Conservation (phyloP, 2,113 vertebrate species). For the Ictidomys tridecemlineatus region DNA sequence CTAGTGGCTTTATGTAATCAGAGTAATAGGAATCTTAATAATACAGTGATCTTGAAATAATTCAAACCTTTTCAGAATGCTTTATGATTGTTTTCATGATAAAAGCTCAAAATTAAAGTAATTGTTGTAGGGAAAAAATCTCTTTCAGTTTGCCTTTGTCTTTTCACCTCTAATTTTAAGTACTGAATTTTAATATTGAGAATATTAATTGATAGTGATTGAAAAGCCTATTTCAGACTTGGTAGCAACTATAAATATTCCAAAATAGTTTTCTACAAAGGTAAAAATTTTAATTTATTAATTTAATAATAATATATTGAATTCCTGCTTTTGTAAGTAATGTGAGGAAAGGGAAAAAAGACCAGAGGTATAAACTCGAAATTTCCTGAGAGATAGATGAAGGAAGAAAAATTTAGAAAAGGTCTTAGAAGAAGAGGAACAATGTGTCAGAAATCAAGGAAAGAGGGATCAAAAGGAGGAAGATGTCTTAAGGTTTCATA, state of each 20-base stretch:
- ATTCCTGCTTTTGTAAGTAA: not conserved
- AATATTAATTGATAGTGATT: not conserved
- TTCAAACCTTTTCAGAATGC: not conserved
- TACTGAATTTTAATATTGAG: not conserved
- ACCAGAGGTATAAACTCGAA: not conserved
- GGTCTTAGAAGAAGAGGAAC: not conserved
- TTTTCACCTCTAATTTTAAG: not conserved
- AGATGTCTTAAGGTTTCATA: not conserved
- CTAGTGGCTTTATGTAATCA: not conserved
- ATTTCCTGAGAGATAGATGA: not conserved
- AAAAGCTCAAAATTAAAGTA: slow-evolving; percentile 1
- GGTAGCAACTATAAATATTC: not conserved
- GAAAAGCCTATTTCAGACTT: not conserved
- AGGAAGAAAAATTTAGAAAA: not conserved
- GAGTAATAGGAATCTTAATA: not conserved
- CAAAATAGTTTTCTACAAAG: not conserved
- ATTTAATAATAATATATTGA: not conserved
- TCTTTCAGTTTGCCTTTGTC: not conserved
- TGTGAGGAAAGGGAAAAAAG: not conserved
- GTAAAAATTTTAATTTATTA: not conserved
- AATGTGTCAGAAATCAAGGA: not conserved
- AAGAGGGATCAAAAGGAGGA: not conserved
- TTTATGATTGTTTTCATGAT: not conserved
- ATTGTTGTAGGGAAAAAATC: not conserved
- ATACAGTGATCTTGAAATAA: slow-evolving; percentile 6